phyloP scores from a whole-genome alignment of 2,113 vertebrate genomes.

The Bolborhynchus lineola region DNA sequence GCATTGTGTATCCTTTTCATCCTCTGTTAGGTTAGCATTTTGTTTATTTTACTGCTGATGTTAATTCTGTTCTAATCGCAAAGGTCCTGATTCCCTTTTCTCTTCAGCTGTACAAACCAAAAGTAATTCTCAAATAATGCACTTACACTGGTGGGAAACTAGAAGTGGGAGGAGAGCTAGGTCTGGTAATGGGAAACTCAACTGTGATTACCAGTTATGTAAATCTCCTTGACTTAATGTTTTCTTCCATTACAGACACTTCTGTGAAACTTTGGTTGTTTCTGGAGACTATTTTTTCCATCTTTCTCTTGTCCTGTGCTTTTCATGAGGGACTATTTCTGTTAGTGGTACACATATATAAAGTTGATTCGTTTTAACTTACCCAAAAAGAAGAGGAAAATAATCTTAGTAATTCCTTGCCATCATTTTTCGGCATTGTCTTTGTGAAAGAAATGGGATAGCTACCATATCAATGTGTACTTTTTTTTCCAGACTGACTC shows the following conservation, averaged over 20 bases:
- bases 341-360: background rate
- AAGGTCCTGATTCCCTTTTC: background rate
- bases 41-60: background rate
- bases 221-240: background rate
- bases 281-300: background rate
- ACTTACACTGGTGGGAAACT: background rate
- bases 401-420: background rate
- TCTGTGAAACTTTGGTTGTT: background rate
- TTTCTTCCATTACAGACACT: background rate
- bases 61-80: background rate
- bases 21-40: background rate
- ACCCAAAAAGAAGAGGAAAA: background rate
- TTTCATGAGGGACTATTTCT: background rate
- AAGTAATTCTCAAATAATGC: background rate
- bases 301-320: background rate
- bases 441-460: background rate
- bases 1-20: background rate
- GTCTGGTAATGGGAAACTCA: background rate
- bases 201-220: background rate
- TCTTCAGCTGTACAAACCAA: background rate
- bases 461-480: background rate
- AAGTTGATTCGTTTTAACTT: background rate
- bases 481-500: background rate
- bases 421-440: background rate
- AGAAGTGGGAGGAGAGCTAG: background rate